Percentiles rank a stretch among this genome's conserved stretches.
phyloP scores from a whole-genome alignment of 2,113 vertebrate genomes.

The Daubentonia madagascariensis region DNA sequence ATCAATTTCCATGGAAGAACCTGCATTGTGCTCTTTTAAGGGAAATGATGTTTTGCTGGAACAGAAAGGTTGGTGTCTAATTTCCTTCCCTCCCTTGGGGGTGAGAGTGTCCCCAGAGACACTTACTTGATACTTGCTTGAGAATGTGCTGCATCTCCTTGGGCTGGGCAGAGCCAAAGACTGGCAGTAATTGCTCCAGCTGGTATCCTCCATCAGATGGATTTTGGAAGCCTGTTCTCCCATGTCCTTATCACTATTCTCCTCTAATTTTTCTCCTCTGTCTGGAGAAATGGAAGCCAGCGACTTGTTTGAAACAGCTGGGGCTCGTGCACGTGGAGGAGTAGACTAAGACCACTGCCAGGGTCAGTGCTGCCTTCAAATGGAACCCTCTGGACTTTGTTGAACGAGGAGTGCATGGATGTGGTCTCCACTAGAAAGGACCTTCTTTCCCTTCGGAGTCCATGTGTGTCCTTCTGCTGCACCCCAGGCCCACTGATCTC shows the following conservation, averaged over 20 bases:
- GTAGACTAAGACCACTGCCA: neutral
- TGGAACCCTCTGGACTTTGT: neutral
- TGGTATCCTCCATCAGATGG: neutral
- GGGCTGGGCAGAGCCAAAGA: neutral
- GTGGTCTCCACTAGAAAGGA: neutral
- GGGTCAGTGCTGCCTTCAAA: neutral
- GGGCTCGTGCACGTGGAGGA: neutral
- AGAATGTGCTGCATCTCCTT: neutral
- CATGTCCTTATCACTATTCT: neutral
- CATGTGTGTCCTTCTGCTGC: neutral
- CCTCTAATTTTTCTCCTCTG: neutral
- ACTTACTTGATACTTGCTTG: neutral
- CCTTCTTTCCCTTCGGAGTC: neutral
- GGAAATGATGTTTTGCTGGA: neutral
- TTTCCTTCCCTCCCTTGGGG: neutral
- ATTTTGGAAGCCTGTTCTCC: neutral
- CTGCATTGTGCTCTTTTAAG: neutral
- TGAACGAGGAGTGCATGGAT: neutral
- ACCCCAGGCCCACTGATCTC: conserved; percentile 49
- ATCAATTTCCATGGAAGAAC: neutral
- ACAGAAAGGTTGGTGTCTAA: neutral
- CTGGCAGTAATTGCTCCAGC: neutral
- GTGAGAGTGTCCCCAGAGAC: neutral
- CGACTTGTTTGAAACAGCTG: neutral
- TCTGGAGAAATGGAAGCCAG: neutral